Evolutionary conservation across 2,113 vertebrate genomes (phyloP), one percentile per base, ranked within the genome.

Genomic region (Tetrax tetrax): DNA sequence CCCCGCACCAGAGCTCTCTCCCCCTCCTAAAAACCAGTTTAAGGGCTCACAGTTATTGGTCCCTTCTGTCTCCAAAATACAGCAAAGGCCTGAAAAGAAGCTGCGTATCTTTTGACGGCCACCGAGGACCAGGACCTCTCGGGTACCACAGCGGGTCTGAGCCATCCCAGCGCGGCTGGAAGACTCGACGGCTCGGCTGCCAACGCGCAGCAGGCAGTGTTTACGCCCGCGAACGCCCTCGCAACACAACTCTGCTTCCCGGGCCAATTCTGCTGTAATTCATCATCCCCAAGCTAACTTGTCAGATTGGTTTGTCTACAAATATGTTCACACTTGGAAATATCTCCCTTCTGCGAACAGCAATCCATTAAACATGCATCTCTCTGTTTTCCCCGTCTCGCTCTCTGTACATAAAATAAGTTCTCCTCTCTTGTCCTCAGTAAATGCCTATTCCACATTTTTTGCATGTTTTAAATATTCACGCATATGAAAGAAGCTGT

Each of bases 381-480:
- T 51, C 91, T 91, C 97, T 94, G 84, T 41, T 83, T 70, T 91
- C 78, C 69, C 93, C 76, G 22, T 92, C 95, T 87, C 65, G 35
- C 25, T 90, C 75, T 71, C 77, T 19, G 10, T 43, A 90, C 95
- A 92, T 93, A 94, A 93, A 96, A 94, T 86, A 91, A 93, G 85
- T 92, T 86, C 87, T 64, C 90, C 69, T 74, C 96, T 95, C 97
- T 98, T 96, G 97, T 98, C 97, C 96, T 93, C 91, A 38, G 95
- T 97, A 98, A 96, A 97, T 97, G 97, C 96, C 87, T 97, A 65
- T 88, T 97, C 96, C 95, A 96, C 94, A 63, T 97, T 98, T 98
- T 98, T 98, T 96, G 93, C 97, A 92, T 96, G 97, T 98, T 98
- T 98, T 98, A 98, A 98, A 98, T 98, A 99, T 99, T 99, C 98